phyloP scores from a whole-genome alignment of 2,797 vertebrate species.

The Gallinago solitaria region DNA sequence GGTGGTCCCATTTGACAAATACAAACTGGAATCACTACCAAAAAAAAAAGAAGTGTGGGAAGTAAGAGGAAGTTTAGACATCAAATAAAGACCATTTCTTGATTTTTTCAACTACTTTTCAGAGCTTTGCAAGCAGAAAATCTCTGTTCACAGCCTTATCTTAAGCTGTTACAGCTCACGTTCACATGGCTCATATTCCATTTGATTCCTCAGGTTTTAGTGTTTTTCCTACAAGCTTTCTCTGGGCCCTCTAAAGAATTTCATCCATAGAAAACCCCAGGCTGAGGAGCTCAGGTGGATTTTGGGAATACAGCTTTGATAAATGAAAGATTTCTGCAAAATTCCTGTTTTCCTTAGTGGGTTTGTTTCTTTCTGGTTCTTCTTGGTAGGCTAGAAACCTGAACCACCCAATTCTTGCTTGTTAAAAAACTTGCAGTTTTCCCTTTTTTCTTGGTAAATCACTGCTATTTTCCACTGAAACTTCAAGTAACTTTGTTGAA shows the following conservation, averaged over 20 bases:
- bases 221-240: neutral
- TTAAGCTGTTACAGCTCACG: neutral
- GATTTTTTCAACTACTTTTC: neutral
- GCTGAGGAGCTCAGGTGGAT: neutral
- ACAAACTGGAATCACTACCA: neutral
- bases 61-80: neutral
- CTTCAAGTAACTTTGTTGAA: neutral
- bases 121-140: constrained; percentile 6
- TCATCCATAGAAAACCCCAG: neutral
- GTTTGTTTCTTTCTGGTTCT: neutral
- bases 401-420: neutral
- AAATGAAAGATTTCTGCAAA: neutral
- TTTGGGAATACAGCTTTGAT: neutral
- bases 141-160: neutral
- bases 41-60: neutral
- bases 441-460: neutral
- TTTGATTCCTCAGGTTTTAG: neutral
- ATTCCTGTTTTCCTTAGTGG: neutral
- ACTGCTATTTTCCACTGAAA: neutral
- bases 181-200: neutral
- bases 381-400: neutral
- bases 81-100: neutral
- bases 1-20: neutral
- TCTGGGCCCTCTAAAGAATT: neutral
- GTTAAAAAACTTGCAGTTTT: neutral